A percentile compares a stretch with the other conserved stretches of the same genome.
Conservation (phyloP, 2,113 vertebrate genomes). For the Sakesphorus luctuosus region DNA sequence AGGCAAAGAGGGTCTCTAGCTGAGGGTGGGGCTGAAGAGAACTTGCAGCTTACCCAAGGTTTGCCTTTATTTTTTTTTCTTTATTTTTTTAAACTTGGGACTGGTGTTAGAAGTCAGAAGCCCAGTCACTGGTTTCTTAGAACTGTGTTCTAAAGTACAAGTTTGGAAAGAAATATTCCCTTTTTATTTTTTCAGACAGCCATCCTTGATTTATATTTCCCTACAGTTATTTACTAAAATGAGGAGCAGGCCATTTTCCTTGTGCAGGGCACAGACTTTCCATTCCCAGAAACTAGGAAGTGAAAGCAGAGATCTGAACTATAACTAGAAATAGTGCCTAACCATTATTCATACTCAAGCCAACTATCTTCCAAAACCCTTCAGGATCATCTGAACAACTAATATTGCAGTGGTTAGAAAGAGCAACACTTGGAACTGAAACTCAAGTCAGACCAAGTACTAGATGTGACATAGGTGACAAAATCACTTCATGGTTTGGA, state of each 20-base stretch:
- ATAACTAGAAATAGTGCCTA: background rate
- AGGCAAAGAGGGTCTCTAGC: constrained; percentile 35
- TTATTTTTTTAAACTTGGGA: background rate
- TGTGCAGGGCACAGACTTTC: background rate
- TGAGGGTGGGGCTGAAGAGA: background rate
- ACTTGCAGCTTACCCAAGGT: background rate
- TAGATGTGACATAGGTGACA: background rate
- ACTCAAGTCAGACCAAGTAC: background rate
- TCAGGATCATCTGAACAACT: background rate
- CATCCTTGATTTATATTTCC: background rate
- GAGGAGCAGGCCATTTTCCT: background rate
- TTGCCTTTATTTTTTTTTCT: background rate
- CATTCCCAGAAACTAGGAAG: background rate
- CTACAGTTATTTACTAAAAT: background rate
- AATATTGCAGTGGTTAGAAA: background rate
- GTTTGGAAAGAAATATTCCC: background rate
- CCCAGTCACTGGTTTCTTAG: background rate
- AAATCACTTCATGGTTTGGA: background rate
- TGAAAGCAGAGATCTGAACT: background rate
- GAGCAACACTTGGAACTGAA: background rate
- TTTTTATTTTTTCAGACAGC: background rate
- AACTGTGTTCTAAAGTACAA: background rate
- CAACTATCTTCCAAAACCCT: background rate
- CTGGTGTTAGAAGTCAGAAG: background rate
- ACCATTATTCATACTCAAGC: background rate